Base-by-base conservation (phyloP, 1,140 invertebrate genomes). In the Onthophagus taurus region DNA sequence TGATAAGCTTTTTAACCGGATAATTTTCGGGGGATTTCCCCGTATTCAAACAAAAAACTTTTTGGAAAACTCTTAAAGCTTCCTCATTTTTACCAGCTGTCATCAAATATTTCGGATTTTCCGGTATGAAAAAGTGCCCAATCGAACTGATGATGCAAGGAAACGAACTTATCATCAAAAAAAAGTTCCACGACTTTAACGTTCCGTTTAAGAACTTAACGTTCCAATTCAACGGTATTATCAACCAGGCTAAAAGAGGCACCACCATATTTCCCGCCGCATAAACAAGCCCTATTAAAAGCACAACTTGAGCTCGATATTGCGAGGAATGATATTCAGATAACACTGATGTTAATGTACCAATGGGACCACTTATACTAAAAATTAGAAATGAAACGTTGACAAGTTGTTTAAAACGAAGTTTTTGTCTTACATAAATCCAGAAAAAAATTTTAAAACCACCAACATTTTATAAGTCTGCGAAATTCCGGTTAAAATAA, bases 101-200 rank as follows among this genome's bases (percentile, higher is more conserved):
- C 75, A 90, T 82, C 0, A 87, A 63, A 60, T 84, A 89, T 61
- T 88, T 88, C 3, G 86, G 85, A 55, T 82, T 89, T 60, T 90
- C 87, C 0, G 83, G 80, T 5, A 87, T 69, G 50, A 80, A 80
- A 33, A 73, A 66, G 34, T 85, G 72, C 0, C 73, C 61, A 8
- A 77, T 34, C 1, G 74, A 75, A 5, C 77, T 75, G 4, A 81
- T 49, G 0, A 88, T 51, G 14, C 75, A 76, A 4, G 85, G 80
- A 19, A 85, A 20, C 0, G 76, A 76, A 39, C 76, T 73, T 0
- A 74, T 48, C 4, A 80, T 66, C 1, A 89, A 63, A 61, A 83
- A 89, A 6, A 89, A 65, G 47, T 86, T 76, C 86, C 86, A 91
- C 1, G 79, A 78, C 58, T 83, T 71, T 19, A n/a, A 54, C 12